These are phyloP conservation scores for Propithecus deckenii DNA, from an alignment of 2,797 vertebrate species.

Conservation along the genomic window DNA sequence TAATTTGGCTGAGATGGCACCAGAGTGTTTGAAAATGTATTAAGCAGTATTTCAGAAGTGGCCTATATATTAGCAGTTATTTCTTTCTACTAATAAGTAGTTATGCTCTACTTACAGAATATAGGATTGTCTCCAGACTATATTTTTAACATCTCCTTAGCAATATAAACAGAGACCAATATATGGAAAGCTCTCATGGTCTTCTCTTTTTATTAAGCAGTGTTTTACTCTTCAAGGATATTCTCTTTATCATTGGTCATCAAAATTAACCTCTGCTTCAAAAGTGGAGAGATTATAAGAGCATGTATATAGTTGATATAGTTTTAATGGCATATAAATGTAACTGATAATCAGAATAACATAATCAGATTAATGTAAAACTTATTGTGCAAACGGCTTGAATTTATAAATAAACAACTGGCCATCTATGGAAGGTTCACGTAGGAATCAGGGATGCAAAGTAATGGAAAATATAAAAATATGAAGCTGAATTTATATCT, in stretches of 20 bases:
- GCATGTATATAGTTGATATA: not conserved
- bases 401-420: constrained; percentile 25
- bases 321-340: not conserved
- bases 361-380: not conserved
- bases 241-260: not conserved
- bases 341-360: not conserved
- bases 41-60: constrained; percentile 53
- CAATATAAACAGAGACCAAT: not conserved
- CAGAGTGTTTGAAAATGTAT: constrained; percentile 31
- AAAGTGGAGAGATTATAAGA: not conserved
- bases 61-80: not conserved
- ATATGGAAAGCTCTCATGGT: not conserved
- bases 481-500: not conserved
- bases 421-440: not conserved
- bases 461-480: not conserved
- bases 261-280: constrained; percentile 47
- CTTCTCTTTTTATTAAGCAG: not conserved
- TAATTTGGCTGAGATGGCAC: constrained; percentile 9
- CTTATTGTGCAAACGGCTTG: not conserved
- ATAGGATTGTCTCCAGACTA: not conserved
- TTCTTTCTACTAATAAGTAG: not conserved
- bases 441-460: not conserved
- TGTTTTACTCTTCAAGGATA: not conserved
- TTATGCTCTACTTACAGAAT: not conserved
- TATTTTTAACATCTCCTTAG: constrained; percentile 28